Base-by-base conservation (phyloP, 2,797 vertebrate genomes). In the Catamblyrhynchus diadema region DNA sequence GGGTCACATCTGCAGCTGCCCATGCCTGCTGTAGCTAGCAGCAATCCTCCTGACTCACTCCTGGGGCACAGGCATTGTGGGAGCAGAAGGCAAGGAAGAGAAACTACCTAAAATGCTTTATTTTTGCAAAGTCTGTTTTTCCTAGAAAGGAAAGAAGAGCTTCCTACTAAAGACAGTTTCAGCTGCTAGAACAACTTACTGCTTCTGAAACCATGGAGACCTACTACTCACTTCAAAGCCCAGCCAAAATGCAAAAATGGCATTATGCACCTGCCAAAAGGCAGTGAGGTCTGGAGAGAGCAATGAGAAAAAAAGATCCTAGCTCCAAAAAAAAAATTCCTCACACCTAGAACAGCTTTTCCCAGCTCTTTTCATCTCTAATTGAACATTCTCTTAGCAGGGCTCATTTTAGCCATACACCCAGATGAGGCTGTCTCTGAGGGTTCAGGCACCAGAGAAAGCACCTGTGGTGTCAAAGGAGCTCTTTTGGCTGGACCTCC, bases 111-210 rank as follows among this genome's bases (percentile, higher is more conserved):
- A 96, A 96, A 84, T 47, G 78, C 70, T 91, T 92, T 73, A 62
- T 81, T 91, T 96, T 86, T 83, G 62, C 79, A 60, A 77, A 94
- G 56, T 66, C 91, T 86, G 61, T 83, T 91, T 86, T 96, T 94
- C 94, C 90, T 94, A 88, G 96, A 95, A 96, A 96, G 94, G 94
- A 86, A 95, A 94, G 66, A 14, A 66, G 53, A 95, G 59, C 91
- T 81, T 82, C 87, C 85, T 93, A 42, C 80, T 83, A 79, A 90
- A 91, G 73, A 57, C 50, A 72, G 87, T 60, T 88, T 94, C 85
- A 95, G 82, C 90, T 96, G 87, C 91, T 94, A 60, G 51, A 88
- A 60, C 56, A 62, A 25, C 89, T 84, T 92, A 41, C 10, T 81
- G 73, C 91, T 91, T 61, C 92, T 93, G 95, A 93, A 95, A 81